Base-by-base conservation (phyloP, 2,888 invertebrate genomes). In the Apoda limacodes region DNA sequence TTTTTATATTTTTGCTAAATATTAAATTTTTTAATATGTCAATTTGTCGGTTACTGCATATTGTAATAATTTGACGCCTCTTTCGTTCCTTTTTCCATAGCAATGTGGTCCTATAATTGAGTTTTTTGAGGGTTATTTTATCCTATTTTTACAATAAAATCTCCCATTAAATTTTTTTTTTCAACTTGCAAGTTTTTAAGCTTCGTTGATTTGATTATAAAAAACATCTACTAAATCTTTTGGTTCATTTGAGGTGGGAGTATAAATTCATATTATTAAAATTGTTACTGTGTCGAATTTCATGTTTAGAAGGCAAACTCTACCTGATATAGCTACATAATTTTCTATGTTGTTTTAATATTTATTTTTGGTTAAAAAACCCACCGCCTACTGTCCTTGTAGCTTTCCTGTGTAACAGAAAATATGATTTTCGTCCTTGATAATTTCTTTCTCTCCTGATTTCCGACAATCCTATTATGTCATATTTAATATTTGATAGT, bases 291-390 rank as follows among this genome's bases (percentile, higher is more conserved):
- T 22, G 2, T 9, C 28, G 9, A 44, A 23, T 9, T 25, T 30
- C 7, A 42, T 11, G 9, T 43, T 38, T 7, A 47, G 17, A 5
- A 45, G 9, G 17, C 35, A 32, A 3, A 42, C 35, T 23, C 45
- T 28, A 13, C 46, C 42, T 2, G 42, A 44, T 22, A 43, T 28
- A 5, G 35, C 43, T 12, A 27, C 26, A n/a, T 37, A 41, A 15
- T 30, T 42, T 20, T 25, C 26, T 1, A 45, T 39, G 10, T 40
- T 34, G 6, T 27, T 13, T 21, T 34, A 41, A 1, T 17, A 12
- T 5, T 37, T n/a, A 28, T 37, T 35, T 9, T 37, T 39, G 12
- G 46, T 27, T 13, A 48, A 17, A 10, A 48, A 50, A 3, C 50
- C 48, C 2, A 48, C 43, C 9, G 45, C 46, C 24, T 45, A 32